phyloP scores from a whole-genome alignment of 2,797 vertebrate species.

The Hybognathus amarus region DNA sequence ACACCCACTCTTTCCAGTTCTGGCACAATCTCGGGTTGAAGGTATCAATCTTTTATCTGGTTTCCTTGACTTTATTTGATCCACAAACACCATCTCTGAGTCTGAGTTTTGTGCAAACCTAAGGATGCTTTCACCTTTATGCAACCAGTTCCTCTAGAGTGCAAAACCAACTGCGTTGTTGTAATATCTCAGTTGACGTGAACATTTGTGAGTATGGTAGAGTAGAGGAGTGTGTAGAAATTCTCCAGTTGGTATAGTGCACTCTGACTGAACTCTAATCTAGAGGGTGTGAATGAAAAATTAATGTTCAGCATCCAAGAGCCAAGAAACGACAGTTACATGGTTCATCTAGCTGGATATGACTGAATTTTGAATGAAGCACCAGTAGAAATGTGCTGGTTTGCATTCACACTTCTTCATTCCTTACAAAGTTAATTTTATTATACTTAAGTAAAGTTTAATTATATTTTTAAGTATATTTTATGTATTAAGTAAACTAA shows the following conservation, averaged over 20 bases:
- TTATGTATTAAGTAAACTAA: no score
- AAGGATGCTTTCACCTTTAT: slow-evolving; percentile 61
- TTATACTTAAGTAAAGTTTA: no score
- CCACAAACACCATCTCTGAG: slow-evolving; percentile 70
- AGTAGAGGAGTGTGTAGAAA: slow-evolving; percentile 54
- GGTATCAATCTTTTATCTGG: slow-evolving; percentile 77
- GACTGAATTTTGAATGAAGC: slow-evolving; percentile 34
- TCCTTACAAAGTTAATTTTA: no score
- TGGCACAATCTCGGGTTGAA: slow-evolving; percentile 64
- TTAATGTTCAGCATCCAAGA: slow-evolving; percentile 40
- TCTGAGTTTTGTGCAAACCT: slow-evolving; percentile 64
- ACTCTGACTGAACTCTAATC: slow-evolving; percentile 57
- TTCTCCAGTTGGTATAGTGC: slow-evolving; percentile 55
- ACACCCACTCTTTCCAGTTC: slow-evolving; percentile 68
- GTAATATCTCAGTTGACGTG: slow-evolving; percentile 11
- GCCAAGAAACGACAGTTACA: slow-evolving; percentile 31
- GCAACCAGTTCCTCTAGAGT: slow-evolving; percentile 60
- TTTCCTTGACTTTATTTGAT: slow-evolving; percentile 75
- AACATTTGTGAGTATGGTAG: slow-evolving; percentile 1
- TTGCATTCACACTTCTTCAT: no score
- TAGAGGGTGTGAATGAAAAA: slow-evolving; percentile 60
- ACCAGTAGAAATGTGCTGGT: not conserved
- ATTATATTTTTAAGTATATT: no score
- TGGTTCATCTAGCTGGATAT: slow-evolving; percentile 22
- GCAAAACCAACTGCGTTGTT: slow-evolving; percentile 68